These are phyloP conservation scores for Enteromius thamalakanensis DNA, from an alignment of 2,797 vertebrate species.

Conservation along the genomic window DNA sequence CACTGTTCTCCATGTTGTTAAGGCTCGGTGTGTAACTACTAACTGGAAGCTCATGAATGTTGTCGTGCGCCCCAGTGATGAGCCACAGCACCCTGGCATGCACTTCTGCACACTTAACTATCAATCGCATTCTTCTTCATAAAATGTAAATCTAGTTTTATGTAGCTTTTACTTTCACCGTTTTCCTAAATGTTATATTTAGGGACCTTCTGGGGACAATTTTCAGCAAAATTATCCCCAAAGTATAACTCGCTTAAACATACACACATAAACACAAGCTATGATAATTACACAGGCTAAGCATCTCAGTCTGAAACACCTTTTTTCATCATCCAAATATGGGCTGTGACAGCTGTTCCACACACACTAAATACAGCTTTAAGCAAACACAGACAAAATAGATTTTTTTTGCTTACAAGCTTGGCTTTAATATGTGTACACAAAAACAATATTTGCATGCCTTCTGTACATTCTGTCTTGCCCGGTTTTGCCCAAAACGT, in stretches of 20 bases:
- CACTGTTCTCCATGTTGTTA: background rate
- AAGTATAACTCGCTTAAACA: slow-evolving; percentile 24
- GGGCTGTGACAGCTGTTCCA: background rate
- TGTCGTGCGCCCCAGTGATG: background rate
- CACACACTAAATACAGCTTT: slow-evolving; percentile 10
- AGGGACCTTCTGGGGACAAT: background rate
- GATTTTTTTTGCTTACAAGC: slow-evolving; percentile 12
- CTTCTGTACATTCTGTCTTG: background rate
- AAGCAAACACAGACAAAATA: background rate
- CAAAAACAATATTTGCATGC: slow-evolving; percentile 18
- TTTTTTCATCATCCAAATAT: slow-evolving; percentile 24
- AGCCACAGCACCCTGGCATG: slow-evolving; percentile 4
- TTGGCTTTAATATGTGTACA: slow-evolving; percentile 7
- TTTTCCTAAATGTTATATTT: slow-evolving; percentile 15
- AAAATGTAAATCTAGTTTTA: background rate
- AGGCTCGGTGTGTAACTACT: background rate
- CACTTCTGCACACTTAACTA: too few species aligned
- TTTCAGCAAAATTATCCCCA: slow-evolving; percentile 14
- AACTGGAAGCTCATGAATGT: background rate
- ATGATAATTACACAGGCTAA: slow-evolving; percentile 35
- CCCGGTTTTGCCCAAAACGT: background rate
- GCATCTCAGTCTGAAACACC: slow-evolving; percentile 13
- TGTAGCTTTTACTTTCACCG: background rate
- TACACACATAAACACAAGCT: slow-evolving; percentile 20
- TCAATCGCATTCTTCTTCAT: slow-evolving; percentile 2